phyloP scores from a whole-genome alignment of 2,888 invertebrate species.

The Melieria omissa region DNA sequence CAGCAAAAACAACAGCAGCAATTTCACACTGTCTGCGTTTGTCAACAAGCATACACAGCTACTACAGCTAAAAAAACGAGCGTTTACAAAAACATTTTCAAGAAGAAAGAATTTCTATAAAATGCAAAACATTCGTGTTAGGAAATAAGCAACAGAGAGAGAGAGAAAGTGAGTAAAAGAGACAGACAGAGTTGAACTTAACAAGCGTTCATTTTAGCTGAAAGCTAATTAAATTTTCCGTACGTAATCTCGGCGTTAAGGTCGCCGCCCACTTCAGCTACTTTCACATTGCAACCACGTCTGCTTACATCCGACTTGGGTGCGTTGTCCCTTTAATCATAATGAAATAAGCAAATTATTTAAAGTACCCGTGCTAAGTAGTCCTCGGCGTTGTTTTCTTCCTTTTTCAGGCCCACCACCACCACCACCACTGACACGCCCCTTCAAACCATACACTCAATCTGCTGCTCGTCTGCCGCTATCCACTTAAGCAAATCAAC shows the following conservation, averaged over 20 bases:
- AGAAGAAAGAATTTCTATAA: not conserved
- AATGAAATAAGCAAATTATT: constrained; percentile 44
- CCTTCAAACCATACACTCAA: constrained; percentile 9
- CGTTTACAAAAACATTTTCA: not conserved
- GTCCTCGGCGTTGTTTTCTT: not conserved
- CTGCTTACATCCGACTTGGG: not conserved
- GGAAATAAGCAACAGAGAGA: too few relatives aligned
- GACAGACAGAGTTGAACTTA: constrained; percentile 5
- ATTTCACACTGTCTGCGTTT: constrained; percentile 23
- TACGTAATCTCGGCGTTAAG: not conserved
- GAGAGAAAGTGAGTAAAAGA: too few relatives aligned
- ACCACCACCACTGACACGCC: too few relatives aligned
- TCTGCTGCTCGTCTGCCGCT: constrained; percentile 21
- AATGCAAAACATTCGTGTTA: not conserved
- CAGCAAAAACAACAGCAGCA: constrained; percentile 13
- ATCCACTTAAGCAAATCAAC: constrained; percentile 30
- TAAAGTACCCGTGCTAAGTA: constrained; percentile 38
- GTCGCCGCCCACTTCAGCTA: not conserved
- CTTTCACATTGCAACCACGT: constrained; percentile 1
- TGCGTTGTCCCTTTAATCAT: constrained; percentile 26
- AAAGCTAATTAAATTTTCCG: constrained; percentile 41
- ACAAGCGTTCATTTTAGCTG: constrained; percentile 29
- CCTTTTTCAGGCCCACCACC: too few relatives aligned
- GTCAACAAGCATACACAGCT: too few relatives aligned
- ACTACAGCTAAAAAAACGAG: not conserved